Percentiles rank a stretch among this genome's conserved stretches.
Conservation (phyloP, 1,140 invertebrate genomes). For the Ostrea edulis region DNA sequence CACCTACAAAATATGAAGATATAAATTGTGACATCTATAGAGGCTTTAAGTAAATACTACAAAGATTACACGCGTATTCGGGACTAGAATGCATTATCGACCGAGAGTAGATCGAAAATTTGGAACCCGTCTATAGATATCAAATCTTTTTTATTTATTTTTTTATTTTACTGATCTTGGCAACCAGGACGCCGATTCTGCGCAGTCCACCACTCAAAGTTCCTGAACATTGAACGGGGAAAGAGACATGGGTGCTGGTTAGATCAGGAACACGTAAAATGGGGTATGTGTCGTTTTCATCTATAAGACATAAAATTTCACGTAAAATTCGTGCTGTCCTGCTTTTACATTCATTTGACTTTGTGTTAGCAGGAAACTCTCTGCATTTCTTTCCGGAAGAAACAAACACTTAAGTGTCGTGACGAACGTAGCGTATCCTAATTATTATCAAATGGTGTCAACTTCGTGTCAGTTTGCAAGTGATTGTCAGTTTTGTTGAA, state of each 20-base stretch:
- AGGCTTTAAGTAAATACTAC: neutral
- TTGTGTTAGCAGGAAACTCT: neutral
- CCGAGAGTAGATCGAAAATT: neutral
- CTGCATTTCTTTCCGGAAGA: neutral
- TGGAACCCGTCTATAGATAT: neutral
- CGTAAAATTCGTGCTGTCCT: neutral
- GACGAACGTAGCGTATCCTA: too few species aligned
- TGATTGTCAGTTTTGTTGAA: too few species aligned
- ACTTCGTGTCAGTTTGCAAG: too few species aligned
- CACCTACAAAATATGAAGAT: neutral
- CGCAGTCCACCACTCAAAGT: neutral
- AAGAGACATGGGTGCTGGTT: neutral
- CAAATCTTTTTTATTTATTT: neutral
- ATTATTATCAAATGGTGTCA: too few species aligned
- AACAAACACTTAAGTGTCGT: neutral
- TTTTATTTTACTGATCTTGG: neutral
- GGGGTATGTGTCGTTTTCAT: neutral
- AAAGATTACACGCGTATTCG: neutral
- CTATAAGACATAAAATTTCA: neutral
- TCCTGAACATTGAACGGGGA: neutral
- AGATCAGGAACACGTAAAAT: neutral
- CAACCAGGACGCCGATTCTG: conserved; percentile 30
- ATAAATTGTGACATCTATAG: neutral
- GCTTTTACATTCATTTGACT: neutral
- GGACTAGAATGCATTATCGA: neutral